A percentile compares a stretch with the other conserved stretches of the same genome.
These are phyloP conservation scores for Venusia cambrica DNA, from an alignment of 2,888 invertebrate species.

Conservation along the genomic window DNA sequence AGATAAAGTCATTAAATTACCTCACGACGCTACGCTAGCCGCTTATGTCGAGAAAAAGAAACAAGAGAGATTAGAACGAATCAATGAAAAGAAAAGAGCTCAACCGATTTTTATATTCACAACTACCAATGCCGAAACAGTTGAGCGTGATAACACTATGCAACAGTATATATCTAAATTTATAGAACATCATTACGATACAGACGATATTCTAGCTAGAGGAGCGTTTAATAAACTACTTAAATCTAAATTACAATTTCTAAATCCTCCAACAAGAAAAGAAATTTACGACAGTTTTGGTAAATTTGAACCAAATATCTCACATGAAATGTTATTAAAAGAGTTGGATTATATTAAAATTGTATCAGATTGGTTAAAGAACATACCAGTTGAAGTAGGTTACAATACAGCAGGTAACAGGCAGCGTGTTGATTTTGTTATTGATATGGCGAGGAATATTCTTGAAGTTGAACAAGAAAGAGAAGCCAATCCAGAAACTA, in stretches of 20 bases:
- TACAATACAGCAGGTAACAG: constrained; percentile 42
- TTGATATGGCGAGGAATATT: constrained; percentile 47
- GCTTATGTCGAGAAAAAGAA: constrained; percentile 26
- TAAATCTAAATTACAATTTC: constrained; percentile 44
- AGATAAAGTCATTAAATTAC: constrained; percentile 37
- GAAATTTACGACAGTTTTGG: constrained; percentile 39
- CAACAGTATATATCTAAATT: constrained; percentile 48
- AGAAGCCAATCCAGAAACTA: constrained; percentile 32
- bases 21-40: constrained; percentile 39
- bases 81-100: constrained; percentile 9
- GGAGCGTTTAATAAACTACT: constrained; percentile 45
- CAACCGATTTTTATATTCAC: constrained; percentile 6
- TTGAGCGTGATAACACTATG: constrained; percentile 41
- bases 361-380: constrained; percentile 58
- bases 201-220: constrained; percentile 44
- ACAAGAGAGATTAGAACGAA: constrained; percentile 23
- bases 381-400: constrained; percentile 40
- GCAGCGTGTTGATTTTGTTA: constrained; percentile 45
- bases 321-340: constrained; percentile 35
- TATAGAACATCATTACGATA: constrained; percentile 46
- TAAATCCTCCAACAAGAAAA: constrained; percentile 38
- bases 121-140: constrained; percentile 9
- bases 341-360: constrained; percentile 52
- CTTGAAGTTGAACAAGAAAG: constrained; percentile 45
- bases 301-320: constrained; percentile 29